phyloP scores from a whole-genome alignment of 2,888 invertebrate genomes.

The Aphrophora alni region DNA sequence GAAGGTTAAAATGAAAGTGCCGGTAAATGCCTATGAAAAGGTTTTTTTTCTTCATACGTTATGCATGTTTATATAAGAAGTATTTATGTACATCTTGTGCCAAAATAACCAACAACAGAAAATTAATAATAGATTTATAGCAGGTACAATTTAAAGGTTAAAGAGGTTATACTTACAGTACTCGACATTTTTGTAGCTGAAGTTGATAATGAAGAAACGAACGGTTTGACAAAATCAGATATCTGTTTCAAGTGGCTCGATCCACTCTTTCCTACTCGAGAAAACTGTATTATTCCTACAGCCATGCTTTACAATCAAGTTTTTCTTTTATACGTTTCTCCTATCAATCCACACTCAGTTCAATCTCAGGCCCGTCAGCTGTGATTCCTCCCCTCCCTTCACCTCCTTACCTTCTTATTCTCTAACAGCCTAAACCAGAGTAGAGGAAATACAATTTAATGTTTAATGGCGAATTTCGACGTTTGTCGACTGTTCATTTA shows the following conservation, averaged over 20 bases:
- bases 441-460: no score
- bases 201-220: constrained; percentile 22
- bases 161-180: constrained; percentile 31
- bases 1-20: no score
- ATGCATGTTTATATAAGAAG: no score
- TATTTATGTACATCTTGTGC: neutral
- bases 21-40: no score
- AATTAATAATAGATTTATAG: neutral
- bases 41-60: no score
- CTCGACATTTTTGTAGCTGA: constrained; percentile 38
- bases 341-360: neutral
- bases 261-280: constrained; percentile 43
- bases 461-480: no score
- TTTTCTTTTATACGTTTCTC: neutral
- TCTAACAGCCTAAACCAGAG: no score
- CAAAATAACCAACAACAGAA: neutral
- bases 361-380: neutral
- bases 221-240: constrained; percentile 37
- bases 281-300: constrained; percentile 42
- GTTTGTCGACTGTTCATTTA: no score
- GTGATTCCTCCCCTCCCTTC: neutral
- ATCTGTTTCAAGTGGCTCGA: constrained; percentile 38
- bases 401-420: no score
- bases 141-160: constrained; percentile 20
- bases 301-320: constrained; percentile 38